Base-by-base conservation (phyloP, 2,113 vertebrate genomes). In the Megaleporinus macrocephalus region DNA sequence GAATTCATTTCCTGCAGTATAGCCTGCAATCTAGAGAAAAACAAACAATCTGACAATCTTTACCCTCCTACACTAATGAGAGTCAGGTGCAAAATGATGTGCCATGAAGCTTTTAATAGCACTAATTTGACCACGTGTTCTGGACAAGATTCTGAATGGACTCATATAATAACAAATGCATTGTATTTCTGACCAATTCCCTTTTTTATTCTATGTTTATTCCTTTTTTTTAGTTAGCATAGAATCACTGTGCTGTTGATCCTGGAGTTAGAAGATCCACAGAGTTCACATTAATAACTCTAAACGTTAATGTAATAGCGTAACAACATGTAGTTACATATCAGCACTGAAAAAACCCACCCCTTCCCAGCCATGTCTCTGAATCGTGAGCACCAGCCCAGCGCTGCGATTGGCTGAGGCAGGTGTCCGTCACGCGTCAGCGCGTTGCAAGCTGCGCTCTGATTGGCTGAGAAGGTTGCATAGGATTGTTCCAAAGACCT, bases 391-490 rank as follows among this genome's bases (percentile, higher is more conserved):
- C 44, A 22, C 29, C 18, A 57, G 16, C 4, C 11, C 33, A 6
- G 30, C 4, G 0, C 16, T 69, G 16, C 72, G 73, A 86, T 86
- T 83, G 85, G 85, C 41, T 36, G 6, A 0, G 9, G 3, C 6
- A 15, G 0, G 24, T 62, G 85, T 53, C 85, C 65, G 72, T 83
- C 73, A 57, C n/a, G 16, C 36, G 14, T 4, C 9, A 4, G 59
- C 13, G 10, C 14, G 1, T 22, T 33, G 61, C 61, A 68, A 84
- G 29, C 70, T 6, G 1, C 20, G 2, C 1, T 57, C 12, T 61
- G 85, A 93, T 93, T 94, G 91, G 93, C 33, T 49, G 7, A 7
- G 18, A 44, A 0, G 33, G 33, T 49, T 14, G 74, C 85, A 36
- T 59, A 29, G 69, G 57, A 63, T 26, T 51, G 61, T 44, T 79